A percentile compares a stretch with the other conserved stretches of the same genome.
These are phyloP conservation scores for Hydrozoanthus tunicans DNA, from an alignment of 64 coral and sea anemone species.

Conservation along the genomic window DNA sequence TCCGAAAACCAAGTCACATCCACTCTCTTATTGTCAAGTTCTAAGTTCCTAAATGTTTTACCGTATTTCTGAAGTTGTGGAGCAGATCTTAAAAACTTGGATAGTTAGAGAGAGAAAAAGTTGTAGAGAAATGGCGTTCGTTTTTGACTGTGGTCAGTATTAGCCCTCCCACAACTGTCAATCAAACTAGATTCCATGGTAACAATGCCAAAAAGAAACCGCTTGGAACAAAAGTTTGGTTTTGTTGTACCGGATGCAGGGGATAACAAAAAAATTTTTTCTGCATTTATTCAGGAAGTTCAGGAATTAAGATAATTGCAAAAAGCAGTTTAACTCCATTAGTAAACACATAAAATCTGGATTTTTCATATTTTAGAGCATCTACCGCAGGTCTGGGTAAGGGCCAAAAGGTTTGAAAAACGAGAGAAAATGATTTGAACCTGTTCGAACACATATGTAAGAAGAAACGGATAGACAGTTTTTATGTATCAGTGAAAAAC, in stretches of 20 bases:
- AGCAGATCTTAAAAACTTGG: neutral
- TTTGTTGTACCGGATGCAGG: neutral
- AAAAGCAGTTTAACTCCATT: neutral
- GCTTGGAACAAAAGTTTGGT: slow-evolving; percentile 16
- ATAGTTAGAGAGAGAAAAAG: slow-evolving; percentile 39
- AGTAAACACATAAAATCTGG: slow-evolving; percentile 3
- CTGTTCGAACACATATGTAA: no score
- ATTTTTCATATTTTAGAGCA: neutral
- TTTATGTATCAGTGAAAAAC: no score
- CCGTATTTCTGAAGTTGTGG: neutral
- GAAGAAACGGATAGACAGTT: no score
- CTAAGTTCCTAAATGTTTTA: neutral
- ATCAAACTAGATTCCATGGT: slow-evolving; percentile 59
- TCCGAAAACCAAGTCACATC: slow-evolving; percentile 2
- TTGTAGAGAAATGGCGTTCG: slow-evolving; percentile 18
- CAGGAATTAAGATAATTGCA: neutral
- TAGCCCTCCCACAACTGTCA: slow-evolving; percentile 72
- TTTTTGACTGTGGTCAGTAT: slow-evolving; percentile 44
- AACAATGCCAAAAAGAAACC: neutral
- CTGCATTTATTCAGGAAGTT: slow-evolving; percentile 13
- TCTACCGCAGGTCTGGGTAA: neutral
- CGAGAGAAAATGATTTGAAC: neutral
- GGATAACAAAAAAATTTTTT: neutral
- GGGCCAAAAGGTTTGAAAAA: no score
- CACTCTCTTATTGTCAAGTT: neutral